phyloP scores from a whole-genome alignment of 2,797 vertebrate genomes.

The Cynopterus sphinx region DNA sequence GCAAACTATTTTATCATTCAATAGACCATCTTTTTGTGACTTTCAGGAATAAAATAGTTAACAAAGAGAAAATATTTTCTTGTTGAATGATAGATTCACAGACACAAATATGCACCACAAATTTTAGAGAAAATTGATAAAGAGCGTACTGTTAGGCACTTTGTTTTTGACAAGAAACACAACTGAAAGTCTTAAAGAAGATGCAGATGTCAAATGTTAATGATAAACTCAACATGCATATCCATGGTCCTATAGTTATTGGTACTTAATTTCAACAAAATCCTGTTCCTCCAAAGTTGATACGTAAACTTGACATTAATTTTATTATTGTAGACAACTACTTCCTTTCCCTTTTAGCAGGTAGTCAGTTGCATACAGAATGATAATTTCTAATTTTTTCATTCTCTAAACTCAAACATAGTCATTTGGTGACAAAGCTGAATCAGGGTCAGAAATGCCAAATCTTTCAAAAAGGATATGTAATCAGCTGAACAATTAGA shows the following conservation, averaged over 20 bases:
- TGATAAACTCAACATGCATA: conserved; percentile 51
- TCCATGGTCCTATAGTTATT: conserved; percentile 55
- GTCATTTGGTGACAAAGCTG: conserved; percentile 10
- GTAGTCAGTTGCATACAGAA: conserved; percentile 48
- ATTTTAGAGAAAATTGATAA: conserved; percentile 49
- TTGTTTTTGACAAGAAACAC: conserved; percentile 65
- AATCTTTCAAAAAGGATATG: conserved; percentile 46
- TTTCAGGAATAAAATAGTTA: neutral
- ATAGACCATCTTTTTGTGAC: neutral
- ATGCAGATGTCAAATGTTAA: conserved; percentile 76
- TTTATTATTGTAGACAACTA: conserved; percentile 78
- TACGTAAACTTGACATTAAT: conserved; percentile 76
- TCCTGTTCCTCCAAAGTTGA: neutral
- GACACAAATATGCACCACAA: neutral
- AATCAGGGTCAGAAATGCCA: conserved; percentile 59
- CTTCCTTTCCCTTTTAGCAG: conserved; percentile 60
- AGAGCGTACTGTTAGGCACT: neutral
- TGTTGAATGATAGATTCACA: neutral
- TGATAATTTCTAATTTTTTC: neutral
- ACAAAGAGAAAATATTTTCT: neutral
- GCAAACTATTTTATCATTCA: neutral
- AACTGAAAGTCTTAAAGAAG: conserved; percentile 58
- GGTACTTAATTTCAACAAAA: conserved; percentile 76
- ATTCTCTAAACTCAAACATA: neutral
- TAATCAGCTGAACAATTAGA: conserved; percentile 69